Percentiles rank a stretch among this genome's conserved stretches.
Conservation (phyloP, 2,888 invertebrate species). For the Eutolmus rufibarbis region DNA sequence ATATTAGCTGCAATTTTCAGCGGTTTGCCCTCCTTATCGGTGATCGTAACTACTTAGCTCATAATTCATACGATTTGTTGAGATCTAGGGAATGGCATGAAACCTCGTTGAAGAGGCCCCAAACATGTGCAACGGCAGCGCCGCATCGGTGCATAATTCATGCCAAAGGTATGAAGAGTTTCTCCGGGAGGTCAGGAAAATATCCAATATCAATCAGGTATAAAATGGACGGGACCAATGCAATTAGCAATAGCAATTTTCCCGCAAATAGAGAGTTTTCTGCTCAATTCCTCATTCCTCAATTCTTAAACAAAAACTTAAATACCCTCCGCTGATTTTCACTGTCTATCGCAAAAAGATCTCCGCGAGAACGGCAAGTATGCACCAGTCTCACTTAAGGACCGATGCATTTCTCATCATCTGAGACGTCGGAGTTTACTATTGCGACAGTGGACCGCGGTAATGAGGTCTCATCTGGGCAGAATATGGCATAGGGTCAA, state of each 20-base stretch:
- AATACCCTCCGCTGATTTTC: neutral
- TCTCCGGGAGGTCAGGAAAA: neutral
- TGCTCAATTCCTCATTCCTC: neutral
- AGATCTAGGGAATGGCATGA: neutral
- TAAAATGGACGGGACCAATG: neutral
- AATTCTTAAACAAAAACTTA: neutral
- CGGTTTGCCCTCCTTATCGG: neutral
- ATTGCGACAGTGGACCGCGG: neutral
- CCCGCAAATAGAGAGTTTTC: neutral
- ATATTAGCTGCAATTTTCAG: conserved; percentile 5
- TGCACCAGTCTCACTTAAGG: neutral
- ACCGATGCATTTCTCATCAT: conserved; percentile 2
- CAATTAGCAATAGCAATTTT: neutral
- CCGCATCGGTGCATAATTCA: neutral
- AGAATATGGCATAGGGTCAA: conserved; percentile 1
- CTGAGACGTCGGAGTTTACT: neutral
- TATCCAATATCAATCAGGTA: conserved; percentile 1
- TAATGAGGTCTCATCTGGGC: conserved; percentile 22
- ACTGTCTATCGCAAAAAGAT: neutral
- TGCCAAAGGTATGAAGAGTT: neutral
- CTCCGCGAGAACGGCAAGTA: neutral
- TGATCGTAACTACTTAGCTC: neutral
- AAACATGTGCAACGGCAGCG: neutral
- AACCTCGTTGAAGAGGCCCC: neutral
- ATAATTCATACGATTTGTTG: neutral